Base-by-base conservation (phyloP, 2,113 vertebrate genomes). In the Entomyzon cyanotis region DNA sequence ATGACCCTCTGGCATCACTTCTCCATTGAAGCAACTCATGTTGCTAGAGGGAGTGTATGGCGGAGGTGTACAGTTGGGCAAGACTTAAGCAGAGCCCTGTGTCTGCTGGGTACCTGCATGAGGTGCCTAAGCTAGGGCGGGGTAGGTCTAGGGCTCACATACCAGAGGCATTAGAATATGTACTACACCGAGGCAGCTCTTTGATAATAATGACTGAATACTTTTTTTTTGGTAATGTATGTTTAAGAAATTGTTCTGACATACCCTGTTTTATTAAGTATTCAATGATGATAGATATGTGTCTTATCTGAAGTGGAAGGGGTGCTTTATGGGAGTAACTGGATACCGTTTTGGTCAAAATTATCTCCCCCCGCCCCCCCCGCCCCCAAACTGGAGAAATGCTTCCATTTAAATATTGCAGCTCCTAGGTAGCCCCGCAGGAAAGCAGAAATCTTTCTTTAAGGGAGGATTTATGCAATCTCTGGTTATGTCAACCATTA, bases 331-430 rank as follows among this genome's bases (percentile, higher is more conserved):
- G 25, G 63, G 33, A 73, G 31, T 63, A 70, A 63, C 9, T 68
- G 69, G 28, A n/a, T 53, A 53, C 2, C 46, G 33, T 60, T 82
- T 68, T 60, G 20, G 13, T 64, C 2, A 11, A 94, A 91, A 69
- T 20, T 6, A 78, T 16, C 11, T 4, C n/a, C 44, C 0, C n/a
- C n/a, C n/a, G 37, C 4, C 4, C 21, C 7, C 1, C 4, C 10
- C 15, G 7, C 46, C 22, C 46, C 46, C 8, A 41, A 33, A 44
- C 8, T 33, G 19, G 18, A 84, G 41, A 87, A 90, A 85, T 55
- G 5, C 4, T 82, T 46, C 35, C 27, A 60, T 71, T 53, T 89
- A 90, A 82, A 79, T 79, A 73, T 59, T 69, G n/a, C 11, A 44
- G 50, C 74, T 60, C 25, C 22, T 62, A 70, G 49, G 10, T 31